Conservation (phyloP, 2,888 invertebrate species). For the Germaria angustata region DNA sequence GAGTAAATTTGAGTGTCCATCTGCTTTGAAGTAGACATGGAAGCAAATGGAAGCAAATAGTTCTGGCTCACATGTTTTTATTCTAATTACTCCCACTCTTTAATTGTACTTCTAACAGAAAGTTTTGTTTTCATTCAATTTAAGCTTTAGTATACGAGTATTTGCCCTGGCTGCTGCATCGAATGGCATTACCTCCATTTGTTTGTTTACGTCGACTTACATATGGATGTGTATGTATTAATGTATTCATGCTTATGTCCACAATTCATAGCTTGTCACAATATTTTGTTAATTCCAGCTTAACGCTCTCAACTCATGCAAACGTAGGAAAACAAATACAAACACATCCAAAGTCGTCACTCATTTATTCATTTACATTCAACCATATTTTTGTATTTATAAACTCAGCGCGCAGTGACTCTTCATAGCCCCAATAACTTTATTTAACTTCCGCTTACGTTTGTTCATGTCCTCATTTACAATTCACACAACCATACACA, state of each 20-base stretch:
- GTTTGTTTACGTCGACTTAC: neutral
- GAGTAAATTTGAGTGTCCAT: too few species aligned
- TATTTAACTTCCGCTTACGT: conserved; percentile 34
- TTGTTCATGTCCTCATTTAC: conserved; percentile 30
- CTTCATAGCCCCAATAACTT: conserved; percentile 6
- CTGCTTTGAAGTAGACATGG: too few species aligned
- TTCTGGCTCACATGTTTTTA: too few species aligned
- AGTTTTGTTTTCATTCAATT: neutral
- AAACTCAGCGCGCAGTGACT: conserved; percentile 6
- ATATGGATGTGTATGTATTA: neutral
- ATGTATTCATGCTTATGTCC: conserved; percentile 54
- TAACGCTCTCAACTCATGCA: conserved; percentile 66
- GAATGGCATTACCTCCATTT: neutral
- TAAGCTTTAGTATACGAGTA: neutral
- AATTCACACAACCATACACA: conserved; percentile 15
- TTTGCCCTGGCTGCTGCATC: neutral
- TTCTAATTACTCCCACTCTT: too few species aligned
- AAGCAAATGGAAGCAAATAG: too few species aligned
- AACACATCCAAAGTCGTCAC: neutral
- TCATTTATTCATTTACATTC: conserved; percentile 23
- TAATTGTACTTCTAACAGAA: too few species aligned
- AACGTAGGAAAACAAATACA: conserved; percentile 25
- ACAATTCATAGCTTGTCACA: conserved; percentile 67
- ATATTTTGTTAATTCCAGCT: conserved; percentile 70
- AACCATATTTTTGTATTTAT: conserved; percentile 15